Conservation (phyloP, 2,797 vertebrate species). For the Philypnodon macrostomus region DNA sequence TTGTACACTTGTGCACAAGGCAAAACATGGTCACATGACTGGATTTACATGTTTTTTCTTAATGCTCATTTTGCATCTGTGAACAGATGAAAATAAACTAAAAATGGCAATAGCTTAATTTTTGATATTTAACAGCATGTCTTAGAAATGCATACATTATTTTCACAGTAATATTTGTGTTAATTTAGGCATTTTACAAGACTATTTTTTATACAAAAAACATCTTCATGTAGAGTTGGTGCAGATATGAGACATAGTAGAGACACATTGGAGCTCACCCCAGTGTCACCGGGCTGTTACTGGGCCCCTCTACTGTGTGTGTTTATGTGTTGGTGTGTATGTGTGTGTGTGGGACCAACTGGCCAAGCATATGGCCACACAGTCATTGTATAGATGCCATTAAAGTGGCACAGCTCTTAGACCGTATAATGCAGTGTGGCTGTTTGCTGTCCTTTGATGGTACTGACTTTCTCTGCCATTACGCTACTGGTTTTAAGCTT, state of each 20-base stretch:
- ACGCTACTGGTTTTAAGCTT: slow-evolving; percentile 64
- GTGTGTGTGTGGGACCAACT: slow-evolving; percentile 51
- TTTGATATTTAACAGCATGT: no score
- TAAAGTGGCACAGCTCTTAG: slow-evolving; percentile 46
- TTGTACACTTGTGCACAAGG: no score
- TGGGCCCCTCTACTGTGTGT: slow-evolving; percentile 18
- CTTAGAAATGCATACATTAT: no score
- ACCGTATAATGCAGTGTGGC: slow-evolving; percentile 45
- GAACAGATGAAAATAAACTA: no score
- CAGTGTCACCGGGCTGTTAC: slow-evolving; percentile 53
- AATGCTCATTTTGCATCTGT: no score
- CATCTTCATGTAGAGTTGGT: not conserved
- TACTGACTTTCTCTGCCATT: slow-evolving; percentile 43
- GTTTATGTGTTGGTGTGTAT: slow-evolving; percentile 4
- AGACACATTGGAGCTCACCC: slow-evolving; percentile 39
- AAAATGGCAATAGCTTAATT: no score
- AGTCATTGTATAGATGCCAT: slow-evolving; percentile 60
- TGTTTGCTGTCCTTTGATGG: slow-evolving; percentile 37
- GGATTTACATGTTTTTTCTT: no score
- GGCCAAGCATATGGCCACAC: slow-evolving; percentile 68
- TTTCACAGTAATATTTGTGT: not conserved
- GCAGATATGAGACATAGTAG: slow-evolving; percentile 31
- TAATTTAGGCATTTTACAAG: no score
- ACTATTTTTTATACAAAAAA: no score
- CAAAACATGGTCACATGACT: no score